A percentile compares a stretch with the other conserved stretches of the same genome.
phyloP scores from a whole-genome alignment of 2,888 invertebrate genomes.

The Yponomeuta plumbellus region DNA sequence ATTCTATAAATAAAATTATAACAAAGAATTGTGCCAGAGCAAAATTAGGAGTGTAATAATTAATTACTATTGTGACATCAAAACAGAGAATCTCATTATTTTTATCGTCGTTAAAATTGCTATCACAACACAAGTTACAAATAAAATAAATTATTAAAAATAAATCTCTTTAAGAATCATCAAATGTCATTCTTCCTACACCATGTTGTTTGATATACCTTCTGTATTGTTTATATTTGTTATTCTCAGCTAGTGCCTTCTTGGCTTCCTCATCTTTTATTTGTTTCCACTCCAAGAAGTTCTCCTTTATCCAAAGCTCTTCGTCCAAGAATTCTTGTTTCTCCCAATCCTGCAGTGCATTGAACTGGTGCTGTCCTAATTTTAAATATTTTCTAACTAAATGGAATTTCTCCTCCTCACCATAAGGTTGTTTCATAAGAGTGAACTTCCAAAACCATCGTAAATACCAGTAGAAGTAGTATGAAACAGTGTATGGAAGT shows the following conservation, averaged over 20 bases:
- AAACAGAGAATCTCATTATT: conserved; percentile 1
- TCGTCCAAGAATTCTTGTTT: conserved; percentile 83
- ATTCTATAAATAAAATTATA: background rate
- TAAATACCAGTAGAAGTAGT: conserved; percentile 84
- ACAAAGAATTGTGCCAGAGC: background rate
- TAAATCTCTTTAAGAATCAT: conserved; percentile 78
- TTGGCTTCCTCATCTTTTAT: conserved; percentile 91
- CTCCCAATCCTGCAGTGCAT: conserved; percentile 84
- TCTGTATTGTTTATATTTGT: conserved; percentile 91
- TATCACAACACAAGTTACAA: conserved; percentile 4
- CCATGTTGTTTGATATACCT: conserved; percentile 94
- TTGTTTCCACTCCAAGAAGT: conserved; percentile 86
- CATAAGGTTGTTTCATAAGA: conserved; percentile 85
- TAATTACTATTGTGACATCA: conserved; percentile 8
- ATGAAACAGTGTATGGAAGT: conserved; percentile 83
- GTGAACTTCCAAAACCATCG: conserved; percentile 90
- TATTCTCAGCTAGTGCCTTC: conserved; percentile 89
- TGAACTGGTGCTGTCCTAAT: conserved; percentile 82
- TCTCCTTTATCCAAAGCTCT: conserved; percentile 89
- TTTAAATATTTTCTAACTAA: conserved; percentile 87
- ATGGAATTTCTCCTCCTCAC: conserved; percentile 88
- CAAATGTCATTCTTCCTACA: conserved; percentile 93
- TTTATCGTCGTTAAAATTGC: background rate
- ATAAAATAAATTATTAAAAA: conserved; percentile 19
- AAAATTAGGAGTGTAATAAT: background rate